These are phyloP conservation scores for Nomada fucata DNA, from an alignment of 2,888 invertebrate genomes.

Conservation along the genomic window DNA sequence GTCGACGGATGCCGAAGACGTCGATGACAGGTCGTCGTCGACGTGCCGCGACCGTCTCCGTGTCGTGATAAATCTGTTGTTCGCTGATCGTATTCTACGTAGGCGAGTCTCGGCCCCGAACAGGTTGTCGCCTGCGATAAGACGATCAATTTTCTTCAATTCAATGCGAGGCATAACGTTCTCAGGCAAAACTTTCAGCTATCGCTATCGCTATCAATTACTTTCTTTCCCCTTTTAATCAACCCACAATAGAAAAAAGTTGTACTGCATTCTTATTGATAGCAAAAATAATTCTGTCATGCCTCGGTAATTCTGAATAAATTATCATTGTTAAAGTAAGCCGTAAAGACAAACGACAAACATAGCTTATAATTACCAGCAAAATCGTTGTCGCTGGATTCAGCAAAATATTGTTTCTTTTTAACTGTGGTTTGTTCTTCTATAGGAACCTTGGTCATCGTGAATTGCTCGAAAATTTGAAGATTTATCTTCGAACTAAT, in stretches of 20 bases:
- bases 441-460: constrained; percentile 62
- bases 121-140: constrained; percentile 79
- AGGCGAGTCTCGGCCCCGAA: constrained; percentile 82
- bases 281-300: background rate
- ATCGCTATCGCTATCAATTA: background rate
- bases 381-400: constrained; percentile 81
- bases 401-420: constrained; percentile 77
- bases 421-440: constrained; percentile 49
- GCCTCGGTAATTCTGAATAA: too few species aligned
- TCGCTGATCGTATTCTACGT: constrained; percentile 83
- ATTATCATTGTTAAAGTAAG: background rate
- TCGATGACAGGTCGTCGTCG: constrained; percentile 71
- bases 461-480: constrained; percentile 76
- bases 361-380: constrained; percentile 69
- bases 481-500: constrained; percentile 70
- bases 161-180: background rate
- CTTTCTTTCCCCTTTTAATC: background rate
- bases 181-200: background rate
- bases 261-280: too few species aligned
- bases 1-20: constrained; percentile 74
- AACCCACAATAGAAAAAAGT: too few species aligned
- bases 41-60: constrained; percentile 55
- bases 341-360: constrained; percentile 2
- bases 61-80: constrained; percentile 69
- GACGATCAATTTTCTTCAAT: constrained; percentile 24